Evolutionary conservation across 1,140 invertebrate species (phyloP).

Genomic region (Megalonaias nervosa): DNA sequence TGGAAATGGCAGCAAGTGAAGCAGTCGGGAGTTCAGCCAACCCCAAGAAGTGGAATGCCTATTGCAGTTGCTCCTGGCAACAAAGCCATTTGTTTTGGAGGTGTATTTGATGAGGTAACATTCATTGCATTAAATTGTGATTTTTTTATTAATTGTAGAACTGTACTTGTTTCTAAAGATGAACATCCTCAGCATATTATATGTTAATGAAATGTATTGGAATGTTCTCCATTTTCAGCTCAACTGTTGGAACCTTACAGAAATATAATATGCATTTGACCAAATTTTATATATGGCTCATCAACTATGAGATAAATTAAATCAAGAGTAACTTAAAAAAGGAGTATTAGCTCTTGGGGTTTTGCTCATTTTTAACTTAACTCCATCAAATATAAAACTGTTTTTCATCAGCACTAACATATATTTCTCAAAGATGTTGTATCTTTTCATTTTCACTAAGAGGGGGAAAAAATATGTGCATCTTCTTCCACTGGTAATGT

Average conservation of each 20-base stretch:
- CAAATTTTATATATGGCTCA: no score
- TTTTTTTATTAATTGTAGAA: no score
- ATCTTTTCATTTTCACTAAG: no score
- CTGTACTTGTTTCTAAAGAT: neutral
- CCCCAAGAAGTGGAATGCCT: constrained; percentile 80
- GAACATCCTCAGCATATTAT: neutral
- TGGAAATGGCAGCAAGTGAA: constrained; percentile 86
- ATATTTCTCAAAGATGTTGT: no score
- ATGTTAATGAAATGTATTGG: neutral
- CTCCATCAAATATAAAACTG: no score
- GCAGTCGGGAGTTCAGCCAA: constrained; percentile 78
- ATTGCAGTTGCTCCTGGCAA: constrained; percentile 73
- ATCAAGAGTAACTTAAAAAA: no score
- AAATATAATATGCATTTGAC: neutral
- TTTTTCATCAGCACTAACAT: no score
- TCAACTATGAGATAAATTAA: no score
- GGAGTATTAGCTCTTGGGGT: no score
- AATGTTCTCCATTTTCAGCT: neutral
- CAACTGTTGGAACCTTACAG: neutral
- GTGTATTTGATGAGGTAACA: constrained; percentile 79
- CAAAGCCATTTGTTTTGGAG: constrained; percentile 83
- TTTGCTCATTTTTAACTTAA: no score
- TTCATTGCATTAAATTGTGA: neutral
- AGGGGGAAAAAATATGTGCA: no score
- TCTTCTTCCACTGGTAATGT: no score